Conservation (phyloP, 2,888 invertebrate genomes). For the Nipponacmea schrenckii region DNA sequence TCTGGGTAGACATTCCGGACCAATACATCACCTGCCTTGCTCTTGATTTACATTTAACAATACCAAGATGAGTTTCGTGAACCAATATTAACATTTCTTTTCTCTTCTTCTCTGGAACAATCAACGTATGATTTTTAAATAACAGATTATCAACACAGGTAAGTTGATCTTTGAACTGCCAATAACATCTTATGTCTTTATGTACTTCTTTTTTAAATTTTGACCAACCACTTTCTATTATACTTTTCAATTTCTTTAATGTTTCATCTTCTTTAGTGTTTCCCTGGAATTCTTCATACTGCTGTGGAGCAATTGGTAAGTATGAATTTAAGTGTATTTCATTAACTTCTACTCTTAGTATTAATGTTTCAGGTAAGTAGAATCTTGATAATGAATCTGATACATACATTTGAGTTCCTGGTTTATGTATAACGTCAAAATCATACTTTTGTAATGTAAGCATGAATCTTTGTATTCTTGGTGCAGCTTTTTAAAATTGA, state of each 20-base stretch:
- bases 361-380: constrained; percentile 10
- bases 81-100: constrained; percentile 18
- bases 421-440: constrained; percentile 15
- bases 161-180: constrained; percentile 17
- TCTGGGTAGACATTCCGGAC: constrained; percentile 21
- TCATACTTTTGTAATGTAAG: constrained; percentile 14
- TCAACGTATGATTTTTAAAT: constrained; percentile 19
- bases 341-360: constrained; percentile 14
- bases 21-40: constrained; percentile 19
- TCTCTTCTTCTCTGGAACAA: constrained; percentile 15
- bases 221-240: constrained; percentile 17
- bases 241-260: constrained; percentile 15
- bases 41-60: constrained; percentile 22
- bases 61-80: constrained; percentile 18
- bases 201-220: constrained; percentile 5
- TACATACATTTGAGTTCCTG: constrained; percentile 15
- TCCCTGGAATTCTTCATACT: constrained; percentile 7
- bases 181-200: constrained; percentile 6
- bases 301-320: constrained; percentile 16
- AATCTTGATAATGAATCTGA: constrained; percentile 14
- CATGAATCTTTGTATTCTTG: constrained; percentile 16
- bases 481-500: constrained; percentile 10
- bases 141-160: constrained; percentile 13
- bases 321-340: constrained; percentile 6
- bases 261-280: constrained; percentile 5